Base-by-base conservation (phyloP, 1,140 invertebrate species). In the Grapholita molesta region DNA sequence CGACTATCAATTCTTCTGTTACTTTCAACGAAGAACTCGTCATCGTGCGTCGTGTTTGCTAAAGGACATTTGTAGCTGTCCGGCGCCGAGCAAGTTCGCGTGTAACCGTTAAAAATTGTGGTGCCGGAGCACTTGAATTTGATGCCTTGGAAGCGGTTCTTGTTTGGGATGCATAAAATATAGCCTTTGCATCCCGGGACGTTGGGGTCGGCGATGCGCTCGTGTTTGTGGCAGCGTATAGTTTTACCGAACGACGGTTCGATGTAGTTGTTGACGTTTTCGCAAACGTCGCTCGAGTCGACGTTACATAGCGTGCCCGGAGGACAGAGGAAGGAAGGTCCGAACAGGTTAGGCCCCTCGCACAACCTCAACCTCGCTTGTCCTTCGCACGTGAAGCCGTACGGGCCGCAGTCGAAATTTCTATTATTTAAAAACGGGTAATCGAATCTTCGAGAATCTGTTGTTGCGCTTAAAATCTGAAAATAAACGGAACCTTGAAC, bases 181-280 rank as follows among this genome's bases (percentile, higher is more conserved):
- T 91, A 91, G 11, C 88, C 89, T 76, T 90, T 91, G 70, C 89
- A 91, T 3, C 77, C 81, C 0, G 86, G 79, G 0, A 91, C 85
- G 35, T 64, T 87, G 0, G 88, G 81, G 66, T 91, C 88, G 0
- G 85, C 86, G 0, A 90, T 78, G 64, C 89, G 79, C 76, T 90
- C 88, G 66, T 83, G 82, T 18, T 83, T 76, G 30, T 83, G 77
- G 52, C 89, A 91, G 1, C 83, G 79, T 9, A 90, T 67, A 8
- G 72, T 79, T 52, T 75, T 82, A 0, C 73, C 85, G 2, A 86
- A 28, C 0, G 72, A 23, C 1, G 86, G 81, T 48, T 85, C 86
- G 4, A 90, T 79, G 38, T 86, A 85, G 32, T 84, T 89, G 9
- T 79, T 73, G 8, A 77, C 52, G 67, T 77, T 82, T 28, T 90